Base-by-base conservation (phyloP, 2,888 invertebrate genomes). In the Choreutis nemorana region DNA sequence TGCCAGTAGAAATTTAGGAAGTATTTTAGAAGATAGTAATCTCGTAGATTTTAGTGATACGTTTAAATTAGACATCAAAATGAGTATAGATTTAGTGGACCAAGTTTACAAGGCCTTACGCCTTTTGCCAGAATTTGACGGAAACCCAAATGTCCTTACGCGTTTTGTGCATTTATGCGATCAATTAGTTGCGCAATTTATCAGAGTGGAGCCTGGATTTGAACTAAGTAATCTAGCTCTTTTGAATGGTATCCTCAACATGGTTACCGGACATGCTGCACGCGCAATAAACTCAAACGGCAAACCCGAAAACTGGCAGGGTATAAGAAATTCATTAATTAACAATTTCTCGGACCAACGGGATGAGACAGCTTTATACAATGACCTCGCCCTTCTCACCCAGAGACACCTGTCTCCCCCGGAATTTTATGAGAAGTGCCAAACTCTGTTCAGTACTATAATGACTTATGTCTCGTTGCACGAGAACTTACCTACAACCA, bases 191-290 rank as follows among this genome's bases (percentile, higher is more conserved):
- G 3, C 29, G 18, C 12, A 11, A 3, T 30, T 27, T 12, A 8
- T 34, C 30, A 8, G 15, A n/a, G 14, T 11, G 4, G 22, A 21
- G 6, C 13, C 28, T 8, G 23, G 28, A 12, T 9, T 12, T 14
- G 28, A 21, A 28, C 14, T 28, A 28, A 9, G 14, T n/a, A 28
- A 28, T 14, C 9, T 24, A 6, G 5, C 24, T 3, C 11, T 15
- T 20, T 2, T 37, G 14, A 37, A 44, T 11, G 40, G 39, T 4
- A 40, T 41, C 4, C 25, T 45, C 29, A 43, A 42, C n/a, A 24
- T 12, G 12, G 9, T 24, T 6, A 24, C 24, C 3, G 24, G 24
- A 4, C 24, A 11, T 9, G 39, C 41, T 13, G 41, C 41, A 8
- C 22, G 32, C n/a, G 30, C 32, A 12, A 40, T 37, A n/a, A 28